Base-by-base conservation (phyloP, 64 coral and sea anemone species). In the Astreopora myriophthalma region DNA sequence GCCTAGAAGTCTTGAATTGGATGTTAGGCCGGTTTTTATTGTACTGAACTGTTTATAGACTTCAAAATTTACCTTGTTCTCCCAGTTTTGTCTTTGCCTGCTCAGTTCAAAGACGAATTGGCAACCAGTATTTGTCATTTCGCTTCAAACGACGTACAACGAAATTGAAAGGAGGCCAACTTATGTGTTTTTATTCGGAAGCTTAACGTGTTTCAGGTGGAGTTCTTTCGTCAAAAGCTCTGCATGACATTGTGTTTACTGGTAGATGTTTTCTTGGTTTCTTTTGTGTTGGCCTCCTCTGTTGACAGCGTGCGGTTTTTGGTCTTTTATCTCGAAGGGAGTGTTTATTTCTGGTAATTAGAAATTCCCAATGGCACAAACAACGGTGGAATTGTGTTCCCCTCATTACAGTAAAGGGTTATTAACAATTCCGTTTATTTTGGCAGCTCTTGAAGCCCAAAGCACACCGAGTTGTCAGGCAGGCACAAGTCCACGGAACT, bases 371-470 rank as follows among this genome's bases (percentile, higher is more conserved):
- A 8, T 37, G 3, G 37, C 30, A 33, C 13, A 40, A 26, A 37
- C 19, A 65, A 57, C 79, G n/a, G 28, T 38, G 5, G n/a, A 61
- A 60, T 60, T 35, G 16, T 22, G 7, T 13, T 10, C 7, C 8
- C 32, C 77, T 11, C 51, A 3, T 14, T 55, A 3, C 13, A 19
- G 1, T 78, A 79, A 46, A 14, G 31, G 5, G 34, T 65, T 10
- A 11, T 22, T 65, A 64, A 64, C 57, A 33, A 37, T 83, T 5
- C 55, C 8, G 17, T 83, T 83, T 83, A n/a, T 83, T 62, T 83
- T 83, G 31, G 57, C 79, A 83, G 79, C 55, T 65, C 79, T 83
- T 64, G 79, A 83, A n/a, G 22, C 32, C 19, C 22, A 55, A 38
- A 83, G 55, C 32, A 61, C 49, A 8, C 79, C 79, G 10, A 83